phyloP scores from a whole-genome alignment of 2,888 invertebrate species.

The Drosophila imparisetae region DNA sequence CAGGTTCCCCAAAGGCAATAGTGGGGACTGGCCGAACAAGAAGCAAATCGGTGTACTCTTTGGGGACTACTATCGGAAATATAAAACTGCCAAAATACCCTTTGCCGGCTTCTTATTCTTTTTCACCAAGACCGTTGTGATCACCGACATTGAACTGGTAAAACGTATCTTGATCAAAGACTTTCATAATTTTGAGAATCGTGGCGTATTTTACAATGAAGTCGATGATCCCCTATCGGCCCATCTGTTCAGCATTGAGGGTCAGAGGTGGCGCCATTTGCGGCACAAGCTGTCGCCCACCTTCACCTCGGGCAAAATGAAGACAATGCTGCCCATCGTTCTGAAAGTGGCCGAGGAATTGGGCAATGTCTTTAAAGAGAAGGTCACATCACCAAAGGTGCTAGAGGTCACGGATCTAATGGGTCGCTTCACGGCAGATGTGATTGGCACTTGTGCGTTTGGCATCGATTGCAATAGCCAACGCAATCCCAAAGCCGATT shows the following conservation, averaged over 20 bases:
- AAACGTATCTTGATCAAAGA: conserved; percentile 78
- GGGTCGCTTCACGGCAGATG: conserved; percentile 85
- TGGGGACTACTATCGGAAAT: conserved; percentile 57
- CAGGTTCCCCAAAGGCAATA: conserved; percentile 61
- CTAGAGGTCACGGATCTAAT: conserved; percentile 82
- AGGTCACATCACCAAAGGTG: conserved; percentile 38
- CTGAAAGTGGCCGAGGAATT: conserved; percentile 66
- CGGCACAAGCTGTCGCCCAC: conserved; percentile 81
- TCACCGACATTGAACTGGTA: conserved; percentile 72
- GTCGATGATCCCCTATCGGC: conserved; percentile 82
- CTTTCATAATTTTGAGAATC: conserved; percentile 78
- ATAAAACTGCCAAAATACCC: conserved; percentile 51
- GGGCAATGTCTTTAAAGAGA: conserved; percentile 75
- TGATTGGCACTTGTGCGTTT: conserved; percentile 85
- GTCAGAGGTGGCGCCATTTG: conserved; percentile 82
- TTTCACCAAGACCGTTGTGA: conserved; percentile 53
- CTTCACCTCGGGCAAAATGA: conserved; percentile 83
- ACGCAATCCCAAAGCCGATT: conserved; percentile 83
- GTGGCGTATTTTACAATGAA: conserved; percentile 77
- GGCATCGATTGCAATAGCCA: conserved; percentile 85
- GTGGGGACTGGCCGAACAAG: conserved; percentile 55
- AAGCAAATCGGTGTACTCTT: conserved; percentile 51
- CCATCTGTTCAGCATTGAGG: conserved; percentile 82
- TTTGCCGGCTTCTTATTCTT: conserved; percentile 76
- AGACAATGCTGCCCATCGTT: conserved; percentile 76